These are phyloP conservation scores for Ceratoteleas bidentatus DNA, from an alignment of 1,140 invertebrate genomes.

Conservation along the genomic window DNA sequence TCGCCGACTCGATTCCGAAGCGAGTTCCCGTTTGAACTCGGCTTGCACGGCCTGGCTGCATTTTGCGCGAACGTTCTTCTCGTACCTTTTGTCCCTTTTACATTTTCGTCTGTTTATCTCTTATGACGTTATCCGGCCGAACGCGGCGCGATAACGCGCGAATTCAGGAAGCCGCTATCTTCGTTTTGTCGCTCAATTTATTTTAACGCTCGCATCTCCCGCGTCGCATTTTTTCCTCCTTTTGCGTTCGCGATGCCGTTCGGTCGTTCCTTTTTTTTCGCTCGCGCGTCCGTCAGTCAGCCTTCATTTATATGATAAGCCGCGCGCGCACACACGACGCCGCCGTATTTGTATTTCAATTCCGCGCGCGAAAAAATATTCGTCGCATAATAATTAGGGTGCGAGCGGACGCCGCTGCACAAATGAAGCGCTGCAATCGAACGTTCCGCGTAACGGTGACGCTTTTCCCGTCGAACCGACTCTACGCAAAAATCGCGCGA, in stretches of 20 bases:
- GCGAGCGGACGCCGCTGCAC: no score
- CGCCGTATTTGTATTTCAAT: no score
- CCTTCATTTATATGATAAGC: background rate
- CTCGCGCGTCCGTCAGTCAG: background rate
- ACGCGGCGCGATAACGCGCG: conserved; percentile 19
- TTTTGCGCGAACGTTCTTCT: conserved; percentile 9
- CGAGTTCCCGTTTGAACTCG: no score
- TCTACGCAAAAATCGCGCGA: no score
- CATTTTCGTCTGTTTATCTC: conserved; percentile 20
- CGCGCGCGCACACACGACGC: no score
- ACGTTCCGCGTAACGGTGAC: no score
- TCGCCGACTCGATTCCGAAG: no score
- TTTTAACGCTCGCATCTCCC: conserved; percentile 29
- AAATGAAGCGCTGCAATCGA: no score
- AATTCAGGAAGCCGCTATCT: conserved; percentile 39
- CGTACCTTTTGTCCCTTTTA: conserved; percentile 11
- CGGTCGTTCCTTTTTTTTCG: background rate
- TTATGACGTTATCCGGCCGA: conserved; percentile 17
- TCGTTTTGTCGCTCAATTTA: conserved; percentile 37
- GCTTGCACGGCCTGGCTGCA: background rate
- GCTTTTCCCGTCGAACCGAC: no score
- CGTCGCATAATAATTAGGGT: no score
- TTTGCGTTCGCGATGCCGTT: background rate
- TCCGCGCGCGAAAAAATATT: no score
- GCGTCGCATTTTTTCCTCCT: conserved; percentile 6